Evolutionary conservation across 2,113 vertebrate genomes (phyloP), one percentile per base, ranked within the genome.

Genomic region (Paratilapia polleni): DNA sequence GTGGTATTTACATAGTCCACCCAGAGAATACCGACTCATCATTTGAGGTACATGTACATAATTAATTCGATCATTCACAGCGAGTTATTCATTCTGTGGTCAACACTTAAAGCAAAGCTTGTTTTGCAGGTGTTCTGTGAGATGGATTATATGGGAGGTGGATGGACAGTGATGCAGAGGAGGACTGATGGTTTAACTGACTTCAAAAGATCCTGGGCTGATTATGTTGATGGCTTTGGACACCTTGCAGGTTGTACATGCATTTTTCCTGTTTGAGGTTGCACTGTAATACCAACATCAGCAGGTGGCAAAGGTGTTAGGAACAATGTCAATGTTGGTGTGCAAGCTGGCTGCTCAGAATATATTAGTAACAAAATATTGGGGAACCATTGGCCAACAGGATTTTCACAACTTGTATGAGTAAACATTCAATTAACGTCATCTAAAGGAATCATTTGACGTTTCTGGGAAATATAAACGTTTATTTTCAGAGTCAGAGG

Each of bases 101-200:
- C 14, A 9, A 6, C 2, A 14, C 15, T 83, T 5, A 56, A 78
- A 74, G 64, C 62, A 85, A 80, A 59, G 84, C 20, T 14, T 85
- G 73, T 84, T 28, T 91, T 64, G 82, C 92, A 99, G 98, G 97
- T 97, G 31, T 97, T 98, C 89, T 98, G 98, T 93, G 97, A 98
- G 89, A 98, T 99, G 98, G 97, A 98, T 90, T 97, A 97, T 84
- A 97, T 96, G 97, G 97, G 96, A 88, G 97, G 97, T 7, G 97
- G 97, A 52, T 98, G 98, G 97, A 98, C 97, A 1, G 96, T 98
- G 82, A 91, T 98, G 92, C 97, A 98, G 81, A 97, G 96, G 88
- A 96, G 98, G 91, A 95, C 91, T 6, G 96, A 97, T 7, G 97
- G 97, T 41, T 64, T 96, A 0, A 94, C 95, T 87, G 95, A 96